A percentile compares a stretch with the other conserved stretches of the same genome.
Evolutionary conservation across 2,888 invertebrate species (phyloP).

Genomic region (Pandemis corylana): DNA sequence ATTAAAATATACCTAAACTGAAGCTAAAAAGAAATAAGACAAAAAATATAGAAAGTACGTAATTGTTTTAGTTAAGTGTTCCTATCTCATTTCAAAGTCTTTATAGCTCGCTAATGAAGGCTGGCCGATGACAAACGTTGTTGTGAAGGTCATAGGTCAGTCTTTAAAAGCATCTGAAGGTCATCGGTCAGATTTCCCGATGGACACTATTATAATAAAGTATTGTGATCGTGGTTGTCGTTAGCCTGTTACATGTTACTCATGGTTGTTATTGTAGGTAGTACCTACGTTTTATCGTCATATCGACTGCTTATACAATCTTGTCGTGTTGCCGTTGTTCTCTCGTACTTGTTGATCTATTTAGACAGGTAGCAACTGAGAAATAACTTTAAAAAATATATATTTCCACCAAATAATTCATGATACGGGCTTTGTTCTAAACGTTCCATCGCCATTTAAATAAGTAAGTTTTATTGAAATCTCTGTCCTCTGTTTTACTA

Average conservation of each 20-base stretch:
- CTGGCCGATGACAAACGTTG: background rate
- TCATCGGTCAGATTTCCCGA: background rate
- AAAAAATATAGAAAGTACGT: constrained; percentile 8
- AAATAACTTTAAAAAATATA: background rate
- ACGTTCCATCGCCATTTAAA: no score
- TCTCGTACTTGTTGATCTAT: constrained; percentile 55
- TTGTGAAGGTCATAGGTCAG: constrained; percentile 1
- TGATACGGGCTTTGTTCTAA: no score
- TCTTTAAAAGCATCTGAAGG: background rate
- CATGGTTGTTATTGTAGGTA: constrained; percentile 62
- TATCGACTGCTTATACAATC: constrained; percentile 67
- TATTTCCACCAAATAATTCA: no score
- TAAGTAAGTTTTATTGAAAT: no score
- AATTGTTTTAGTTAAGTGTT: constrained; percentile 9
- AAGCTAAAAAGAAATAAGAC: constrained; percentile 8
- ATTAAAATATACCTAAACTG: background rate
- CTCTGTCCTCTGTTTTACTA: background rate
- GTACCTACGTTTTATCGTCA: constrained; percentile 36
- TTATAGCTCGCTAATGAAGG: background rate
- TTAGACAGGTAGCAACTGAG: constrained; percentile 14
- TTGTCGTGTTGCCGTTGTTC: constrained; percentile 58
- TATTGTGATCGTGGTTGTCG: constrained; percentile 64
- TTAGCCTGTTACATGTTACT: constrained; percentile 54
- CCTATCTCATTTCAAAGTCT: background rate
- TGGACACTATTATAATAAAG: background rate